phyloP scores from a whole-genome alignment of 1,140 invertebrate species.

The Nixonia krombeini region DNA sequence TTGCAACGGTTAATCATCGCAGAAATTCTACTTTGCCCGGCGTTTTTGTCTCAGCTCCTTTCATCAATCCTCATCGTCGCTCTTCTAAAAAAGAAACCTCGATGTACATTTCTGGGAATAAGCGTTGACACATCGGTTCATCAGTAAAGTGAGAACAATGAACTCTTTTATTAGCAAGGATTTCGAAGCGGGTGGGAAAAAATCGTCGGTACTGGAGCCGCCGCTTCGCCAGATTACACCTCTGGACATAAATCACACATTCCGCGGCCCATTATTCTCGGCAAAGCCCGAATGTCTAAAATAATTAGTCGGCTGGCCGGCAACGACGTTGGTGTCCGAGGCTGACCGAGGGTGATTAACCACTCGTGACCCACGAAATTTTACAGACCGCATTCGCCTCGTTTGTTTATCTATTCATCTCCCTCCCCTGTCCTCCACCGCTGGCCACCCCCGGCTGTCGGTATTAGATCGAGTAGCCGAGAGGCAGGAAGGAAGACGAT shows the following conservation, averaged over 20 bases:
- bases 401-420: slow-evolving; percentile 27
- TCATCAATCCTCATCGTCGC: too few species aligned
- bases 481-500: slow-evolving; percentile 55
- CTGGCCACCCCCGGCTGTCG: slow-evolving; percentile 1
- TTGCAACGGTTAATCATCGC: too few species aligned
- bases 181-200: slow-evolving; percentile 31
- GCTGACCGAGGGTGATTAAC: slow-evolving; percentile 39
- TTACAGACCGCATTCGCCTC: slow-evolving; percentile 18
- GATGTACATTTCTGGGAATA: slow-evolving; percentile 2
- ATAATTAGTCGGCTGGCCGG: slow-evolving; percentile 46
- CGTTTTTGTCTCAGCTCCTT: too few species aligned
- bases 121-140: slow-evolving; percentile 4
- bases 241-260: slow-evolving; percentile 37
- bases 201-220: slow-evolving; percentile 15
- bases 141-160: slow-evolving; percentile 23
- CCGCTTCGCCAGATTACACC: slow-evolving; percentile 29
- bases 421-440: slow-evolving; percentile 10
- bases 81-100: too few species aligned
- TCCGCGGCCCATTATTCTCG: slow-evolving; percentile 42
- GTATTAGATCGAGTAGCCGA: slow-evolving; percentile 11
- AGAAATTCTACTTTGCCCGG: too few species aligned
- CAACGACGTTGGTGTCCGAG: slow-evolving; percentile 28
- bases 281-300: slow-evolving; percentile 38
- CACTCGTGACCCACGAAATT: slow-evolving; percentile 24
- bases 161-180: slow-evolving; percentile 10